phyloP scores from a whole-genome alignment of 92 coral and sea anemone species.

The Galaxea fascicularis region DNA sequence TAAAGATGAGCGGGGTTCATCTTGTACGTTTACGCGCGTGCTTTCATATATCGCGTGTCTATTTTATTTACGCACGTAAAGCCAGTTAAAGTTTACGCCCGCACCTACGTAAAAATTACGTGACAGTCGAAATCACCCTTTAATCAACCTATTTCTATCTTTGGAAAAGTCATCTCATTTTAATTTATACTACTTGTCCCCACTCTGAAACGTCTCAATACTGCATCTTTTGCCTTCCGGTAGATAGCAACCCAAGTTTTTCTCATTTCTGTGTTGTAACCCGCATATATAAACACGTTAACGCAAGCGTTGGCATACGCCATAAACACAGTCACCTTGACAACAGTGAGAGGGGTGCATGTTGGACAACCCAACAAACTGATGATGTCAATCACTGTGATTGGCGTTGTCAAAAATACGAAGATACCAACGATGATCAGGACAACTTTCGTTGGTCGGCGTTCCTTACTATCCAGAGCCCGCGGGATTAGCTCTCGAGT shows the following conservation, averaged over 20 bases:
- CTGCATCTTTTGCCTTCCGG: constrained; percentile 24
- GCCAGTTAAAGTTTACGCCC: too few species aligned
- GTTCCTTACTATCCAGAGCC: constrained; percentile 37
- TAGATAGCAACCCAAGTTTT: constrained; percentile 75
- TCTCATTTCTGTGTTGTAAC: constrained; percentile 86
- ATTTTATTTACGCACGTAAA: too few species aligned
- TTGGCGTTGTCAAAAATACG: constrained; percentile 87
- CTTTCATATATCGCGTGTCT: too few species aligned
- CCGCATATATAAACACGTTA: constrained; percentile 92
- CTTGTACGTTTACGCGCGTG: too few species aligned
- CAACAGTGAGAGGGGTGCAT: constrained; percentile 69
- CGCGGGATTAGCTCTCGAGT: constrained; percentile 8
- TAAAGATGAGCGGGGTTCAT: too few species aligned
- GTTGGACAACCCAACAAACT: constrained; percentile 69
- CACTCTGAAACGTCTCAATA: neutral
- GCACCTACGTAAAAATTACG: too few species aligned
- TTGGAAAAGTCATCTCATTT: too few species aligned
- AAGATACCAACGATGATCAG: constrained; percentile 85
- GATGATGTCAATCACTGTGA: constrained; percentile 84
- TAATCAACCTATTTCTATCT: too few species aligned
- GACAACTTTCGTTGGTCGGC: constrained; percentile 83
- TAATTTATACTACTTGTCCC: neutral
- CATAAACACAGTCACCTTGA: constrained; percentile 83
- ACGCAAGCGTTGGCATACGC: constrained; percentile 94
- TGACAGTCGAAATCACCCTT: too few species aligned